Base-by-base conservation (phyloP, 92 coral and sea anemone species). In the Epizoanthus scotinus region DNA sequence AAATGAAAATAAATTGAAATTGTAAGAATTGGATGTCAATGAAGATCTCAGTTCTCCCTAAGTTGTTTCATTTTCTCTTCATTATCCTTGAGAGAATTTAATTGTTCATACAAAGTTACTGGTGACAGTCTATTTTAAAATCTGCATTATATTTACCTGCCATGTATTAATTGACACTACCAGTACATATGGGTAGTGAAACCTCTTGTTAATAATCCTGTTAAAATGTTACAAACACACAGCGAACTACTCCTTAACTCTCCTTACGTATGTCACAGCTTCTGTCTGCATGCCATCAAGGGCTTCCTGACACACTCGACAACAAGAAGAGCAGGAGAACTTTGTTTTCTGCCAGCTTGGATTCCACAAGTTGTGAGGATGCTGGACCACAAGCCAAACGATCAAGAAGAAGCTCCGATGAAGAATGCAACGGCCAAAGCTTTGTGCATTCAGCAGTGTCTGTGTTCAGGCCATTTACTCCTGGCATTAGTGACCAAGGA, bases 241-340 rank as follows among this genome's bases (percentile, higher is more conserved):
- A 24, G 17, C 5, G 26, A 3, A 70, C 8, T 77, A 31, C 14
- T 71, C 92, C 92, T 91, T 91, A 73, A 91, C 79, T 72, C 64
- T 52, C 19, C 57, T 71, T 78, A 91, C 93, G 94, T 60, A 92
- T 92, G 97, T 90, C 91, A 19, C 94, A 92, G 77, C 85, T 92
- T 24, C 84, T 92, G 40, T 92, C 94, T 36, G 94, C 97, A 19
- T 92, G 97, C 78, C 77, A 84, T 52, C 90, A 85, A 54, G 78
- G 86, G 27, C 78, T 82, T 59, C 89, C 91, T n/a, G 88, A 90
- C 2, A 73, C 78, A 71, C 64, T 36, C 26, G 91, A 86, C 17
- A 59, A 78, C 40, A 92, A 79, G 65, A 92, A 90, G 66, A 90
- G 97, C 71, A 80, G 97, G 67, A 88, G 97, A 60, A 87, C 92